Percentiles rank a stretch among this genome's conserved stretches.
Evolutionary conservation across 2,888 invertebrate species (phyloP).

Genomic region (Caenorhabditis zanzibari): DNA sequence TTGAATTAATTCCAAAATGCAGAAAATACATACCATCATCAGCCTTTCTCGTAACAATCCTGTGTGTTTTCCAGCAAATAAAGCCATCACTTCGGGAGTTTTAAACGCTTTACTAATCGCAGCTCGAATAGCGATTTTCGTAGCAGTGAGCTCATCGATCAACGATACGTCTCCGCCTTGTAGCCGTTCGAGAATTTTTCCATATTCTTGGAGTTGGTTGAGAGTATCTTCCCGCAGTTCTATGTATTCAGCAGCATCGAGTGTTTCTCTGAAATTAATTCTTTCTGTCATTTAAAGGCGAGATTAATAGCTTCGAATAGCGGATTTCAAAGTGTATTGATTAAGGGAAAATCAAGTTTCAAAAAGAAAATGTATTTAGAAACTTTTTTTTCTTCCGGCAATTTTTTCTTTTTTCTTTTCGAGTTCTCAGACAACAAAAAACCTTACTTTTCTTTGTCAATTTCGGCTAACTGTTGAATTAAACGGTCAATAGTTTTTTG

Average conservation of each 20-base stretch:
- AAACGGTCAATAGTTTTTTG: conserved; percentile 88
- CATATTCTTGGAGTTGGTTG: conserved; percentile 88
- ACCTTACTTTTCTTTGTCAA: conserved; percentile 88
- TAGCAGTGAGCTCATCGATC: conserved; percentile 68
- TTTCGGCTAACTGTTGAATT: conserved; percentile 88
- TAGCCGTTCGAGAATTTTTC: conserved; percentile 84
- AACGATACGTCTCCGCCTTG: conserved; percentile 69
- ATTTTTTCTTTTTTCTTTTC: too few species aligned
- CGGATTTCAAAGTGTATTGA: too few species aligned
- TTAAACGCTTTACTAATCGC: conserved; percentile 89
- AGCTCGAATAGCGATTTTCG: conserved; percentile 87
- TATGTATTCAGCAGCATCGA: conserved; percentile 88
- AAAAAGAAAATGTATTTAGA: too few species aligned
- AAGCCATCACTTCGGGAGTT: conserved; percentile 89
- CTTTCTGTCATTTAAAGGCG: background rate
- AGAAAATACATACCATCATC: conserved; percentile 73
- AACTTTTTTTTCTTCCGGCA: too few species aligned
- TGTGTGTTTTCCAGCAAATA: conserved; percentile 89
- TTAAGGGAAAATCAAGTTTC: too few species aligned
- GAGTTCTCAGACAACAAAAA: too few species aligned
- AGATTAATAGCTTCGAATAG: background rate
- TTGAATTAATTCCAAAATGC: too few species aligned
- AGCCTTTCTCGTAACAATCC: conserved; percentile 87
- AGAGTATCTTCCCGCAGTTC: conserved; percentile 88
- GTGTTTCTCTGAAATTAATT: conserved; percentile 86